Base-by-base conservation (phyloP, 2,888 invertebrate genomes). In the Epinotia nisella region DNA sequence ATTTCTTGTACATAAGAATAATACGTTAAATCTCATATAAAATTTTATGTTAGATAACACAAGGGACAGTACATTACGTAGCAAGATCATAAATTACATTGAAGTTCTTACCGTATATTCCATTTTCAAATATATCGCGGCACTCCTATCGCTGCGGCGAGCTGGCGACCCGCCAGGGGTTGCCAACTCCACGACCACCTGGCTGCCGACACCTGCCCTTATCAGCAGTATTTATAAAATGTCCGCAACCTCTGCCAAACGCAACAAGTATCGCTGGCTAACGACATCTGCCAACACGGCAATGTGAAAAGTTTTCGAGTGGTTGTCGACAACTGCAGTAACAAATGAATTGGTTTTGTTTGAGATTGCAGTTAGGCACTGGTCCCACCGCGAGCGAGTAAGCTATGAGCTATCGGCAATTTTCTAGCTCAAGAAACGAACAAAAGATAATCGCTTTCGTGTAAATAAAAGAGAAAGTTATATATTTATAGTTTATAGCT, bases 171-270 rank as follows among this genome's bases (percentile, higher is more conserved):
- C n/a, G 66, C 66, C 66, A 66, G 66, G 41, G 56, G 15, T 65
- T 56, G 21, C 55, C 24, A 56, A 24, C 17, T 51, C 41, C n/a
- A 21, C 64, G 53, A 19, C 55, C 56, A 41, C 56, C 56, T 56
- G 66, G 66, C 24, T 24, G 45, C 53, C 53, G 19, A 53, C 66
- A 56, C 66, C 66, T 66, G 55, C 55, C 65, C 5, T 53, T 11
- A 65, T 19, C 35, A 55, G 65, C 19, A 53, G 21, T 21, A 39
- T 66, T 66, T 55, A 21, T 66, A 24, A 66, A 41, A 66, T 66
- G 65, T 66, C 41, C 13, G 41, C 55, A 35, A 41, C 66, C 65
- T n/a, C 66, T 66, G 66, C 66, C 55, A 66, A 66, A 66, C 41
- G 39, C 66, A 66, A 66, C 66, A 66, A 66, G 66, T 65, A 64